A percentile compares a stretch with the other conserved stretches of the same genome.
These are phyloP conservation scores for Buceros bicornis DNA, from an alignment of 2,797 vertebrate genomes.

Conservation along the genomic window DNA sequence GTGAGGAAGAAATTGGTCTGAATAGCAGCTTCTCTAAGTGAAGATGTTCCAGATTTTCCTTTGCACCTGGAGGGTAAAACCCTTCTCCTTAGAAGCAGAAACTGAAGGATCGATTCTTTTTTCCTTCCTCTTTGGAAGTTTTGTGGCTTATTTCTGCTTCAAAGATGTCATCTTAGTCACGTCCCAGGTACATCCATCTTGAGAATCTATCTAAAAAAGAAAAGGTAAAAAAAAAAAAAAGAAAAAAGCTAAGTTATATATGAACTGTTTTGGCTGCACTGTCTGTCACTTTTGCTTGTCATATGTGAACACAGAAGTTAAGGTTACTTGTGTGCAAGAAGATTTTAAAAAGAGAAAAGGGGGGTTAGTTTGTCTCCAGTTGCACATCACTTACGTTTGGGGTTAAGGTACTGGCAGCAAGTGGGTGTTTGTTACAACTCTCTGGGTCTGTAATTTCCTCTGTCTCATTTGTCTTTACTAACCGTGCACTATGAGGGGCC, in stretches of 20 bases:
- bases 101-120: constrained; percentile 75
- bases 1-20: constrained; percentile 89
- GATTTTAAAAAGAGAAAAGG: constrained; percentile 67
- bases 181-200: constrained; percentile 80
- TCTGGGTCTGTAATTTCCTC: constrained; percentile 39
- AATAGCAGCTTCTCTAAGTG: constrained; percentile 84
- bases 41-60: constrained; percentile 69
- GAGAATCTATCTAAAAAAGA: constrained; percentile 70
- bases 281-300: constrained; percentile 86
- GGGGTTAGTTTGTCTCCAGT: constrained; percentile 73
- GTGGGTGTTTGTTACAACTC: constrained; percentile 66
- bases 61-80: constrained; percentile 66
- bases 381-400: constrained; percentile 74
- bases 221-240: constrained; percentile 21
- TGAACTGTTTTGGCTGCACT: constrained; percentile 85
- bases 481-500: constrained; percentile 48
- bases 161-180: constrained; percentile 78
- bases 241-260: constrained; percentile 79
- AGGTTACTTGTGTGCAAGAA: constrained; percentile 82
- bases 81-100: constrained; percentile 68
- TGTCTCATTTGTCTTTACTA: constrained; percentile 56
- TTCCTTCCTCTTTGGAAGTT: constrained; percentile 76
- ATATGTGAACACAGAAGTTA: constrained; percentile 81
- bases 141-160: constrained; percentile 77
- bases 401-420: constrained; percentile 69